Conservation (phyloP, 2,797 vertebrate species). For the Pseudotriccus pelzelni region DNA sequence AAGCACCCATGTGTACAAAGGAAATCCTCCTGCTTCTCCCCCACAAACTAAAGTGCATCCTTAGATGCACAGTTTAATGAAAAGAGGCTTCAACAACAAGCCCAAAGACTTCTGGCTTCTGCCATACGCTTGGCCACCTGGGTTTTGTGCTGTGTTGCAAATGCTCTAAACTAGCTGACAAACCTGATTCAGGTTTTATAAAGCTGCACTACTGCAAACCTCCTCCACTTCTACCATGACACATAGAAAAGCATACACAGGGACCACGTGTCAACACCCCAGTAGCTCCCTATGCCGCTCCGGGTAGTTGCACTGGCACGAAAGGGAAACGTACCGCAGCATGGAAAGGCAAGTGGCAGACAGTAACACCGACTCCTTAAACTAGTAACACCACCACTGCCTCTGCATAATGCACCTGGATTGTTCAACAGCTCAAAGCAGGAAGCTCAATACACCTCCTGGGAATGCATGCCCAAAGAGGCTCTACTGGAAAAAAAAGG, state of each 20-base stretch:
- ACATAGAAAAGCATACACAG: background rate
- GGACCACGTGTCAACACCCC: fast-evolving
- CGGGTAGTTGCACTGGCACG: fast-evolving
- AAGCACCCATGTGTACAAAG: fast-evolving
- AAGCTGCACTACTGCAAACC: background rate
- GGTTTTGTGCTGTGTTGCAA: background rate
- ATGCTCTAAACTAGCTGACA: background rate
- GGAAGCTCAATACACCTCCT: fast-evolving
- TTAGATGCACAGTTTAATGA: fast-evolving
- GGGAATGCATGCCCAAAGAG: fast-evolving
- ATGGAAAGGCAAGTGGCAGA: background rate
- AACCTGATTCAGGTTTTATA: background rate
- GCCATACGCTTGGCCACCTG: too few relatives aligned
- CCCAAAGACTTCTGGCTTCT: background rate
- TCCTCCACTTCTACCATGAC: fast-evolving
- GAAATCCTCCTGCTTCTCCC: background rate
- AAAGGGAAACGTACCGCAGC: background rate
- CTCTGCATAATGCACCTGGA: background rate
- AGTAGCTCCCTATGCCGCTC: fast-evolving
- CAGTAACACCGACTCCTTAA: background rate
- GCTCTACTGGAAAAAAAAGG: background rate
- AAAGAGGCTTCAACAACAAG: background rate
- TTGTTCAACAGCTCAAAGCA: background rate
- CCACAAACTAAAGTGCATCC: background rate
- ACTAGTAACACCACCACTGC: fast-evolving